Evolutionary conservation across 2,888 invertebrate species (phyloP).

Genomic region (Kuschelorhynchus macadamiae): DNA sequence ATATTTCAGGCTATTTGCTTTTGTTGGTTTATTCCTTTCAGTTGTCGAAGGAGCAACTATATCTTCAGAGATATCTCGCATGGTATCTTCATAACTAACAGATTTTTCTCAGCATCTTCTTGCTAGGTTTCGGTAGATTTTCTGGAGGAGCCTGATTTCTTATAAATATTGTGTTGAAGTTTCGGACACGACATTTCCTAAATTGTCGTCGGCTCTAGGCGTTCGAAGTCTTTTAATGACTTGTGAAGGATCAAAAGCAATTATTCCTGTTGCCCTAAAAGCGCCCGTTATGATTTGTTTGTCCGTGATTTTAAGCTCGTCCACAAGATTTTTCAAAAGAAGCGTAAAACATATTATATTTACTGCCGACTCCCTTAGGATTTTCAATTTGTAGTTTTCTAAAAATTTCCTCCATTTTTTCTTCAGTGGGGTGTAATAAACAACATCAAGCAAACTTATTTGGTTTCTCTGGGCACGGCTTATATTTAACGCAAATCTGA

Average conservation of each 20-base stretch:
- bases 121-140: no score
- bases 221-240: conserved; percentile 13
- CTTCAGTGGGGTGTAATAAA: conserved; percentile 17
- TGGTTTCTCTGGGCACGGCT: conserved; percentile 18
- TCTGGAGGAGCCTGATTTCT: no score
- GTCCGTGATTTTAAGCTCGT: background rate
- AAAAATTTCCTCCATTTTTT: conserved; percentile 19
- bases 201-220: background rate
- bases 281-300: background rate
- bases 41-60: no score
- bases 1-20: no score
- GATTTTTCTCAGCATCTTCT: no score
- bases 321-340: conserved; percentile 9
- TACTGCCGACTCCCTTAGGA: conserved; percentile 7
- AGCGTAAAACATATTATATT: conserved; percentile 6
- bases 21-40: no score
- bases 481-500: no score
- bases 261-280: conserved; percentile 17
- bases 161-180: no score
- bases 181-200: no score
- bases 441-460: conserved; percentile 19
- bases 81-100: no score
- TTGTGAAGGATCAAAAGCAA: conserved; percentile 5
- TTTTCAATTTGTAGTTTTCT: conserved; percentile 9
- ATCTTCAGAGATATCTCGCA: no score